These are phyloP conservation scores for Choristoneura rosaceana DNA, from an alignment of 2,888 invertebrate genomes.

Conservation along the genomic window DNA sequence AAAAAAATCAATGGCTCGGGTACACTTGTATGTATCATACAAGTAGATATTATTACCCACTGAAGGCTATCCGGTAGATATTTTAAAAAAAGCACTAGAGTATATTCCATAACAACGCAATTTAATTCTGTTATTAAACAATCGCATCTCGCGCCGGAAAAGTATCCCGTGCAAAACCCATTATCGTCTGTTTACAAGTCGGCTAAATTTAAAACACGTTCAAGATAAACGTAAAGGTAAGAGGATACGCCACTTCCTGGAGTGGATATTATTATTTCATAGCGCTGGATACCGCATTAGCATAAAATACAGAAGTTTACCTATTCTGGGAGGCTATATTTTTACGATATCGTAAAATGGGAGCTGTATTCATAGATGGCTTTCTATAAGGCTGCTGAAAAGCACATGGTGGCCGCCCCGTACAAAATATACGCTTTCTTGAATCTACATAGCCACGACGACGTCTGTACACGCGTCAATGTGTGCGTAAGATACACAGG, in stretches of 20 bases:
- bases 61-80: too few species aligned
- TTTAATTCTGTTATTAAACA: neutral
- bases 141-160: slow-evolving; percentile 7
- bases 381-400: neutral
- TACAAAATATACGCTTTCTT: too few species aligned
- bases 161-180: slow-evolving; percentile 49
- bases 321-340: slow-evolving; percentile 32
- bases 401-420: too few species aligned
- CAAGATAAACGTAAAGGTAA: slow-evolving; percentile 48
- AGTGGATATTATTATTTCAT: slow-evolving; percentile 71
- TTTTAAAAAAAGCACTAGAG: too few species aligned
- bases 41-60: too few species aligned
- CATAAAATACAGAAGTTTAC: slow-evolving; percentile 64
- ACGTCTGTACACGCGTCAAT: too few species aligned
- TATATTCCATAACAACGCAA: too few species aligned
- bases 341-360: slow-evolving; percentile 33
- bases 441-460: too few species aligned
- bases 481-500: too few species aligned
- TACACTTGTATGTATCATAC: too few species aligned
- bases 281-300: slow-evolving; percentile 64
- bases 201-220: slow-evolving; percentile 52
- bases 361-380: slow-evolving; percentile 4
- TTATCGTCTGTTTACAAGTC: slow-evolving; percentile 52
- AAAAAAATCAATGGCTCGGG: too few species aligned
- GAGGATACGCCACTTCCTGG: slow-evolving; percentile 49